phyloP scores from a whole-genome alignment of 2,888 invertebrate species.

The Ellobium chinense region DNA sequence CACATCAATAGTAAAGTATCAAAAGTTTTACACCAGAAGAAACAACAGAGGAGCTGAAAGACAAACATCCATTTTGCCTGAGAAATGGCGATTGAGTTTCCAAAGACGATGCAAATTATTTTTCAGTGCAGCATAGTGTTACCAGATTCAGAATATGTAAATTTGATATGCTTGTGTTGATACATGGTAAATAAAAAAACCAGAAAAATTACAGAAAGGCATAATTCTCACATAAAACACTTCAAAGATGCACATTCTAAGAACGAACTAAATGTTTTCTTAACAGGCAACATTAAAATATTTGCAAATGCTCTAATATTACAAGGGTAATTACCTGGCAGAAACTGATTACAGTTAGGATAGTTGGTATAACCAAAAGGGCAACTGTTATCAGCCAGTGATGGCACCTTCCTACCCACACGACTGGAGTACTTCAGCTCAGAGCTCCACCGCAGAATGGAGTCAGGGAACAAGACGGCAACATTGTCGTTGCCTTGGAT shows the following conservation, averaged over 20 bases:
- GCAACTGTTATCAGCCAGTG: conserved; percentile 47
- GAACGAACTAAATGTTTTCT: background rate
- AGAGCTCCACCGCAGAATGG: conserved; percentile 58
- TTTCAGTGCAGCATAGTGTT: no score
- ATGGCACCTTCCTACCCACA: conserved; percentile 45
- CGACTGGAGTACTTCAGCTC: conserved; percentile 56
- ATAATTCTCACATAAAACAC: no score
- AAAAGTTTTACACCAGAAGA: no score
- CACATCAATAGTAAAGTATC: no score
- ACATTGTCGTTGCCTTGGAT: conserved; percentile 43
- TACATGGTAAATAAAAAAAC: background rate
- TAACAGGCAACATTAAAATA: background rate
- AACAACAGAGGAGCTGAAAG: no score
- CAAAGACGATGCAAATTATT: no score
- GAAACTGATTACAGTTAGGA: background rate
- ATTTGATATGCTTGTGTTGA: background rate
- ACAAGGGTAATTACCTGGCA: conserved; percentile 2
- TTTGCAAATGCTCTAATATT: background rate
- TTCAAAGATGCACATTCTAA: no score
- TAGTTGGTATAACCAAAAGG: conserved; percentile 40
- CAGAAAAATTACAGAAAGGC: no score
- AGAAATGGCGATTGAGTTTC: no score
- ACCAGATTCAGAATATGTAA: background rate
- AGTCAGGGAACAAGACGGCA: conserved; percentile 39
- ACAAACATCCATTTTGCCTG: no score